A percentile compares a stretch with the other conserved stretches of the same genome.
phyloP scores from a whole-genome alignment of 2,113 vertebrate genomes.

The Dasyornis broadbenti region DNA sequence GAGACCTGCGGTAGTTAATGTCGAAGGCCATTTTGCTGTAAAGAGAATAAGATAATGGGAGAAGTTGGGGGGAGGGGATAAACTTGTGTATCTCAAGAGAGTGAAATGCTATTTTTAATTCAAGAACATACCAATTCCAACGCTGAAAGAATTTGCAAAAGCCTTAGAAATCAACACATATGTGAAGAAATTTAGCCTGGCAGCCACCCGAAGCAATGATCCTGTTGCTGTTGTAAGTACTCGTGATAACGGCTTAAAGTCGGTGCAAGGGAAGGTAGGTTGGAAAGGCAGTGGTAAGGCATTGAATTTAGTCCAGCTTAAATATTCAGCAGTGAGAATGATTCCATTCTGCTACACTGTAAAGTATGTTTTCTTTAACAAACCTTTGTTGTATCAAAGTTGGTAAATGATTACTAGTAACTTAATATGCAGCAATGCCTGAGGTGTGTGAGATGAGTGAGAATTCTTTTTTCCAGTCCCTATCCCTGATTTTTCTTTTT shows the following conservation, averaged over 20 bases:
- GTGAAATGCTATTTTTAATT: conserved; percentile 57
- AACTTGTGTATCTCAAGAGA: not conserved
- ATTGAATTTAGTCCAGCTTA: not conserved
- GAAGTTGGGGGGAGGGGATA: not conserved
- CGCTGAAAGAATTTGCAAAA: conserved; percentile 93
- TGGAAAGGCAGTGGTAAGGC: not conserved
- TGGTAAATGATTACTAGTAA: not conserved
- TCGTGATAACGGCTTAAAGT: rapidly evolving
- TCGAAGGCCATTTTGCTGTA: not conserved
- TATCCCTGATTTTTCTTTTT: not conserved
- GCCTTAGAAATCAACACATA: conserved; percentile 90
- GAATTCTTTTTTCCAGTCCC: not conserved
- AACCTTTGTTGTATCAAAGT: not conserved
- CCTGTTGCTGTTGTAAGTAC: conserved; percentile 89
- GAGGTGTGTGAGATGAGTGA: not conserved
- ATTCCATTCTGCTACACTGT: not conserved
- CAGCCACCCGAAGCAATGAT: conserved; percentile 94
- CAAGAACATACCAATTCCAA: conserved; percentile 96
- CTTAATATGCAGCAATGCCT: not conserved
- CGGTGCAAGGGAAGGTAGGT: not conserved
- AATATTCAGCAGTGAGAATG: not conserved
- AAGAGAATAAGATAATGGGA: not conserved
- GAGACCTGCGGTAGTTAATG: not conserved
- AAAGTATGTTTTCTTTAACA: not conserved
- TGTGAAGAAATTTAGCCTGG: conserved; percentile 90